Conservation (phyloP, 2,113 vertebrate genomes). For the Shinisaurus crocodilurus region DNA sequence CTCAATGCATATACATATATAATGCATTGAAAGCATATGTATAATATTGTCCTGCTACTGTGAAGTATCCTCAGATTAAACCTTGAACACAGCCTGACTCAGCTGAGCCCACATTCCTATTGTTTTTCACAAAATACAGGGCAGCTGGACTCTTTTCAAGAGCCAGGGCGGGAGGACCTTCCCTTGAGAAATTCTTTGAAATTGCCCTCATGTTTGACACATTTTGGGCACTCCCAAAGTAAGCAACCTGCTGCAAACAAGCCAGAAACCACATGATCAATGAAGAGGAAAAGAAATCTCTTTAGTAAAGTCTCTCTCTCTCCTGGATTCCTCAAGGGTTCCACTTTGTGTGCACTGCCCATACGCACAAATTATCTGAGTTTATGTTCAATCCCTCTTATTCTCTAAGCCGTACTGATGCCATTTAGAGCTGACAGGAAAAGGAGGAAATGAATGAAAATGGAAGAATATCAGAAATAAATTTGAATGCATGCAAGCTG, state of each 20-base stretch:
- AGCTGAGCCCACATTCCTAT: neutral
- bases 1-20: neutral
- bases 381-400: neutral
- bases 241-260: neutral
- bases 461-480: neutral
- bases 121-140: neutral
- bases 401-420: neutral
- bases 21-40: neutral
- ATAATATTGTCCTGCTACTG: neutral
- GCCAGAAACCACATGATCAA: neutral
- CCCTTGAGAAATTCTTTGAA: neutral
- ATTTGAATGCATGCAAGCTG: neutral
- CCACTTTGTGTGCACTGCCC: neutral
- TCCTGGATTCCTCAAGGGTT: neutral
- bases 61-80: neutral
- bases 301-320: neutral
- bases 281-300: neutral
- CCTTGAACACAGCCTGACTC: neutral
- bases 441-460: neutral
- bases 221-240: slow-evolving; percentile 4
- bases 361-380: neutral
- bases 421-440: neutral
- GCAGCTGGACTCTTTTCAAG: neutral
- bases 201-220: neutral
- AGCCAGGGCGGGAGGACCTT: neutral